Conservation (phyloP, 1,140 invertebrate genomes). For the Scaptomyza graminum region DNA sequence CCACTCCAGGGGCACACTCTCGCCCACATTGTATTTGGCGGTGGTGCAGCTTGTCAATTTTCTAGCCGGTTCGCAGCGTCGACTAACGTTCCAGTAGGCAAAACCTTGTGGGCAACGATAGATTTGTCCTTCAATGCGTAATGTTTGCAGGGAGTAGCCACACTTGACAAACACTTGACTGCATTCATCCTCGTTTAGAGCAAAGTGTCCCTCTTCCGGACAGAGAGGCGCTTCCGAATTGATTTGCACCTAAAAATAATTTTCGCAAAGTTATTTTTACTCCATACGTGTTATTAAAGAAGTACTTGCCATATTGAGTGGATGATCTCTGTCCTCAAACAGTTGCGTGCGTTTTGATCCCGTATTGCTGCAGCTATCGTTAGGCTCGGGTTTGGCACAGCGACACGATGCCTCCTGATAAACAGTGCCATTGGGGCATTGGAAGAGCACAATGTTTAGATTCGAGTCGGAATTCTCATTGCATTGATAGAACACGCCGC, state of each 20-base stretch:
- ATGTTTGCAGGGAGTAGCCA: slow-evolving; percentile 83
- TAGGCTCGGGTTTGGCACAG: slow-evolving; percentile 85
- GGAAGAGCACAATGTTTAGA: slow-evolving; percentile 89
- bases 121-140: slow-evolving; percentile 88
- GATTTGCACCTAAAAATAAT: slow-evolving; percentile 63
- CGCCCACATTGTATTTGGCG: slow-evolving; percentile 60
- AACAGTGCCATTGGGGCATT: slow-evolving; percentile 90
- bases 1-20: slow-evolving; percentile 77
- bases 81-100: slow-evolving; percentile 90
- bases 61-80: slow-evolving; percentile 87
- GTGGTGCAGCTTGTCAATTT: slow-evolving; percentile 68
- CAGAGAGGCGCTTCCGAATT: slow-evolving; percentile 85
- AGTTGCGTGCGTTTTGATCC: slow-evolving; percentile 59
- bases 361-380: slow-evolving; percentile 57
- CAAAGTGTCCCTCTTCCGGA: slow-evolving; percentile 88
- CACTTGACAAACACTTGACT: slow-evolving; percentile 91
- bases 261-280: background rate
- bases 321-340: slow-evolving; percentile 85
- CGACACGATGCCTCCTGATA: slow-evolving; percentile 90
- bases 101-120: slow-evolving; percentile 91
- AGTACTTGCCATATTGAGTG: slow-evolving; percentile 84
- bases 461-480: slow-evolving; percentile 87
- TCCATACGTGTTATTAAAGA: background rate
- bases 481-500: slow-evolving; percentile 93
- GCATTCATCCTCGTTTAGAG: slow-evolving; percentile 87